Evolutionary conservation across 2,888 invertebrate species (phyloP), one percentile per base, ranked within the genome.

Genomic region (Tholera decimalis): DNA sequence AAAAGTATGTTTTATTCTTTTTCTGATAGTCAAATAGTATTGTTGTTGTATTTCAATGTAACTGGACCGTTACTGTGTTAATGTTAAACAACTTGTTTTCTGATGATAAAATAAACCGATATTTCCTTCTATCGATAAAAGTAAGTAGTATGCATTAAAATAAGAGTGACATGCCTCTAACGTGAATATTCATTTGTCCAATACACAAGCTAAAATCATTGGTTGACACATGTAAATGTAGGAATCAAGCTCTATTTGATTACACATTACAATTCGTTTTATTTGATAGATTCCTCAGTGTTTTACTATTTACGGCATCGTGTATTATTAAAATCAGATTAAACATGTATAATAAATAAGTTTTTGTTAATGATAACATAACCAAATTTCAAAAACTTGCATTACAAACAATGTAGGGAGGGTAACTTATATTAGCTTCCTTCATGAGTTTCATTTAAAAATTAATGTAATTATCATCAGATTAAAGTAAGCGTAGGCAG

Each of bases 101-200:
- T 43, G 28, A 22, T 47, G 44, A 22, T 44, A 72, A 72, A 72
- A 72, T 46, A 68, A 72, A 11, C 44, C 35, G 41, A 41, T 41
- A 54, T 3, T 73, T 51, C 20, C 2, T 41, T 5, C 15, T 30
- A 8, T 33, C n/a, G 11, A 28, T 22, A 61, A 20, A 33, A 71
- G 51, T 67, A 51, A 61, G 62, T 59, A 69, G 44, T 35, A 51
- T 39, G 18, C 51, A 55, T 35, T 51, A 37, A 13, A 57, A 33
- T 35, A 37, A 41, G 9, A 43, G 35, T 53, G 53, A 26, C n/a
- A 72, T 72, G 72, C 35, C 55, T 56, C 22, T 46, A 51, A 22
- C 41, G 72, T 72, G 50, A 74, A 68, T 74, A 67, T 57, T 35
- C 28, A 50, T 33, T 39, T 46, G 30, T 24, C n/a, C 13, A 28